Percentiles rank a stretch among this genome's conserved stretches.
phyloP scores from a whole-genome alignment of 1,140 invertebrate species.

The Drosophila burlai region DNA sequence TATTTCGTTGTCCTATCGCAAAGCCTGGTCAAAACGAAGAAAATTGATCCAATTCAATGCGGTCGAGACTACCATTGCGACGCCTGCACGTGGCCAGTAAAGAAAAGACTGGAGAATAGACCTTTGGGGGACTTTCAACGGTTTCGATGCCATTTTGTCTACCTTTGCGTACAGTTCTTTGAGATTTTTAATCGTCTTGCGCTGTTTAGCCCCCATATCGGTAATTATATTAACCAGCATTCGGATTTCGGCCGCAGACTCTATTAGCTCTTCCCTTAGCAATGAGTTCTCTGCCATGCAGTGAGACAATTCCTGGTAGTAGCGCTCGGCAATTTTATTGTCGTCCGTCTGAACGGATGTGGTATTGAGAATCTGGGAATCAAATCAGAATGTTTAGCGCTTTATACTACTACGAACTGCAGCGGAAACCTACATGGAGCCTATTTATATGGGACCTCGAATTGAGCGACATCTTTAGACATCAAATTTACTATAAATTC shows the following conservation, averaged over 20 bases:
- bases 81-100: background rate
- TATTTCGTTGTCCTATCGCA: background rate
- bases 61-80: background rate
- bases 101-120: background rate
- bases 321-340: conserved; percentile 41
- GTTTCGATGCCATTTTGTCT: no score
- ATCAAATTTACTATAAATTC: background rate
- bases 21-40: background rate
- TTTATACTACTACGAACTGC: background rate
- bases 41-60: background rate
- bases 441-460: background rate
- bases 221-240: background rate
- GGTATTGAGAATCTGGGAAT: conserved; percentile 10
- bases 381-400: background rate
- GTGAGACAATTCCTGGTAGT: conserved; percentile 32
- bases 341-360: conserved; percentile 44
- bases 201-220: background rate
- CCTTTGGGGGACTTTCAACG: no score
- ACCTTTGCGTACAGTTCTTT: no score
- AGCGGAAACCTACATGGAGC: background rate
- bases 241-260: background rate
- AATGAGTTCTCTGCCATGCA: background rate
- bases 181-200: background rate
- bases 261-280: background rate
- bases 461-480: background rate